A percentile compares a stretch with the other conserved stretches of the same genome.
Conservation (phyloP, 2,888 invertebrate species). For the Hydroisotoma schaefferi region DNA sequence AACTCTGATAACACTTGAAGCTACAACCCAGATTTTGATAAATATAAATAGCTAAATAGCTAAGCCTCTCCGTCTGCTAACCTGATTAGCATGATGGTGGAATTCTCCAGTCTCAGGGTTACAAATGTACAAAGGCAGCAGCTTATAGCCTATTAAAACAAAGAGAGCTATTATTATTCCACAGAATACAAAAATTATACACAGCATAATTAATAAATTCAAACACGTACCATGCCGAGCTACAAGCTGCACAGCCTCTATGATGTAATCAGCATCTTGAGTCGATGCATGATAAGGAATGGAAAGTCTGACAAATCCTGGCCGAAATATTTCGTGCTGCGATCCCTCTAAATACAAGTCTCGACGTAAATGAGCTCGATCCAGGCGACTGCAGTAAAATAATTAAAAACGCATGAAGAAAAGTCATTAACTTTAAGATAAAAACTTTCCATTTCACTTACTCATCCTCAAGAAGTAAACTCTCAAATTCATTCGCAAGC, state of each 20-base stretch:
- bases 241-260: conserved; percentile 80
- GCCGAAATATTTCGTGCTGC: conserved; percentile 67
- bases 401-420: background rate
- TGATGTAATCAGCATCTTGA: conserved; percentile 71
- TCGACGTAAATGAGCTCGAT: conserved; percentile 56
- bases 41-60: background rate
- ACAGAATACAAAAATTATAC: background rate
- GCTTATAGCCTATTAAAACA: conserved; percentile 63
- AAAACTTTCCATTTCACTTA: conserved; percentile 47
- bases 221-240: conserved; percentile 73
- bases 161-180: background rate
- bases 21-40: background rate
- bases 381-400: conserved; percentile 54
- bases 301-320: conserved; percentile 80
- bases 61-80: conserved; percentile 37
- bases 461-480: conserved; percentile 63
- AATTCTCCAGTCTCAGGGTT: conserved; percentile 86
- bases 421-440: no score
- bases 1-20: background rate
- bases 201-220: background rate
- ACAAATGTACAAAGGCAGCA: conserved; percentile 80
- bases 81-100: conserved; percentile 75
- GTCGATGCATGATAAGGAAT: conserved; percentile 81
- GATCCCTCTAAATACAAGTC: conserved; percentile 55
- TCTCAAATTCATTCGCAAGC: conserved; percentile 71